Conservation (phyloP, 2,888 invertebrate species). For the Theretra japonica region DNA sequence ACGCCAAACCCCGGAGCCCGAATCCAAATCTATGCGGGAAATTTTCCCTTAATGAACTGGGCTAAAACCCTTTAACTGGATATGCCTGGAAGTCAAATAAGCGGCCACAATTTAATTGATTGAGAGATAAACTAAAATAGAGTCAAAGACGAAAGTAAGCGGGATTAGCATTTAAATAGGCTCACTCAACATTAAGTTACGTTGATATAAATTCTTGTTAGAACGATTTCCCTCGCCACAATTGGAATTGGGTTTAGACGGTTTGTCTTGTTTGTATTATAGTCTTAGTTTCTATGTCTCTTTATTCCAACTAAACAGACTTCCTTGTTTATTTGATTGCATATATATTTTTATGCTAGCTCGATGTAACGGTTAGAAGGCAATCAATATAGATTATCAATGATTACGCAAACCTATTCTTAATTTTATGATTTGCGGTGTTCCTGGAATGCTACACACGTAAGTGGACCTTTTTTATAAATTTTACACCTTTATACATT, state of each 20-base stretch:
- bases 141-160: slow-evolving; percentile 33
- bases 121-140: slow-evolving; percentile 24
- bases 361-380: too few species aligned
- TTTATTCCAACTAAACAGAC: background rate
- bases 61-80: slow-evolving; percentile 2
- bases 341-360: too few species aligned
- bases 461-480: too few species aligned
- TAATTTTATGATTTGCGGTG: too few species aligned
- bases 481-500: too few species aligned
- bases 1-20: background rate
- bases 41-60: slow-evolving; percentile 7
- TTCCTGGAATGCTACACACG: too few species aligned
- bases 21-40: background rate
- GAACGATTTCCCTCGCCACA: background rate
- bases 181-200: slow-evolving; percentile 36
- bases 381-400: too few species aligned
- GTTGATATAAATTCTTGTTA: slow-evolving; percentile 23
- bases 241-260: slow-evolving; percentile 11
- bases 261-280: background rate
- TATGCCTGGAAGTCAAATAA: background rate
- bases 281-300: background rate
- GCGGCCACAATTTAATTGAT: slow-evolving; percentile 17
- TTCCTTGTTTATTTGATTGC: background rate
- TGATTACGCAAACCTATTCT: too few species aligned
- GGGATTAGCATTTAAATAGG: slow-evolving; percentile 44